A percentile compares a stretch with the other conserved stretches of the same genome.
Evolutionary conservation across 2,113 vertebrate species (phyloP).

Genomic region (Heterotis niloticus): DNA sequence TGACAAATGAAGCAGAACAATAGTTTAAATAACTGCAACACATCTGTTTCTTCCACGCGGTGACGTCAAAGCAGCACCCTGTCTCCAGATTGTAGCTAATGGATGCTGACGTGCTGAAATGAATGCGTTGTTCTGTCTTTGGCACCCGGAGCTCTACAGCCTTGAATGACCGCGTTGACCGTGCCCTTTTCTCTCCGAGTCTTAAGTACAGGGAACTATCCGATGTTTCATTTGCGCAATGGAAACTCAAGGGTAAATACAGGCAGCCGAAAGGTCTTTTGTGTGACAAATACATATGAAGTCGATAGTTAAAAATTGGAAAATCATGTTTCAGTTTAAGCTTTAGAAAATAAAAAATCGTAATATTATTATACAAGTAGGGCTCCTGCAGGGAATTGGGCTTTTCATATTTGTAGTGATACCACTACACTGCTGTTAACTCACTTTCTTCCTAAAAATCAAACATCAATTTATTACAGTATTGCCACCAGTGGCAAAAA

Average conservation of each 20-base stretch:
- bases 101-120: background rate
- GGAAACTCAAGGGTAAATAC: background rate
- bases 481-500: too few relatives aligned
- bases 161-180: background rate
- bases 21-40: slow-evolving; percentile 17
- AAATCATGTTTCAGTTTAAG: too few relatives aligned
- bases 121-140: slow-evolving; percentile 7
- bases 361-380: background rate
- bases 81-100: background rate
- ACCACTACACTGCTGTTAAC: too few relatives aligned
- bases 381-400: too few relatives aligned
- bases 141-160: background rate
- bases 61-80: slow-evolving; percentile 26
- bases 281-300: background rate
- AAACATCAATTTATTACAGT: too few relatives aligned
- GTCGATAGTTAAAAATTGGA: background rate
- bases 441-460: too few relatives aligned
- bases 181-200: background rate
- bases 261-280: background rate
- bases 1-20: slow-evolving; percentile 21
- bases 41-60: background rate
- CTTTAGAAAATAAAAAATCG: background rate
- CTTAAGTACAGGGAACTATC: slow-evolving; percentile 7
- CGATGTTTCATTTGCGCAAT: background rate
- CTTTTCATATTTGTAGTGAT: too few relatives aligned